Conservation (phyloP, 2,888 invertebrate species). For the Agonopterix alstromeriana region DNA sequence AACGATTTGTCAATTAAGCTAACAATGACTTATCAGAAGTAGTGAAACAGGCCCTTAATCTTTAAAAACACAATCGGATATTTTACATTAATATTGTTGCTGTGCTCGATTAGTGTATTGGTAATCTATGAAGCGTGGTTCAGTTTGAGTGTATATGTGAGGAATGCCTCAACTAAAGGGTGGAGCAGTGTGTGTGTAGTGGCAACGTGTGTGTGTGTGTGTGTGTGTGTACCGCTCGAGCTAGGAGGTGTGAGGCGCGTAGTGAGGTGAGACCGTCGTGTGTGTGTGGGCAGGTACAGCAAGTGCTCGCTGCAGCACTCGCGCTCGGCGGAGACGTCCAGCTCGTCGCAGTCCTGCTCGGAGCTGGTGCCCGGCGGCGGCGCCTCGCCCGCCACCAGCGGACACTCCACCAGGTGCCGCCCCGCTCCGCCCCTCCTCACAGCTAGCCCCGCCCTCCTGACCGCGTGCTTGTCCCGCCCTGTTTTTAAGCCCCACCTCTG, state of each 20-base stretch:
- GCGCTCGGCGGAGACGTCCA: constrained; percentile 56
- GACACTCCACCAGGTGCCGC: constrained; percentile 38
- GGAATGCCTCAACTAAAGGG: too few relatives aligned
- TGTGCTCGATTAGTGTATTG: too few relatives aligned
- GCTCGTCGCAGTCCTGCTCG: constrained; percentile 49
- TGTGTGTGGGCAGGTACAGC: constrained; percentile 50
- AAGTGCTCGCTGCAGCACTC: constrained; percentile 68
- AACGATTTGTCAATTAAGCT: too few relatives aligned
- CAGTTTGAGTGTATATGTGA: too few relatives aligned
- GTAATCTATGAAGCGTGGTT: too few relatives aligned
- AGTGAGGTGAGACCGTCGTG: not conserved
- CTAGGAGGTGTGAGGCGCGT: constrained; percentile 2
- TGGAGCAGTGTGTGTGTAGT: constrained; percentile 4
- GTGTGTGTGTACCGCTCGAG: constrained; percentile 5
- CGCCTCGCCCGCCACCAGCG: constrained; percentile 28
- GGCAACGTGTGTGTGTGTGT: constrained; percentile 3
- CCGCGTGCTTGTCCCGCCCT: not conserved
- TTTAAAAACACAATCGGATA: too few relatives aligned
- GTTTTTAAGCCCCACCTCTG: too few relatives aligned
- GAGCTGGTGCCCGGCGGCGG: constrained; percentile 37
- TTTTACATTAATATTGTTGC: too few relatives aligned
- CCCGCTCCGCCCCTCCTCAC: constrained; percentile 1
- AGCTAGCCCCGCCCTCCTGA: not conserved
- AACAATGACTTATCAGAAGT: too few relatives aligned
- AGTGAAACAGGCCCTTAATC: too few relatives aligned